A percentile compares a stretch with the other conserved stretches of the same genome.
phyloP scores from a whole-genome alignment of 2,113 vertebrate species.

The Damaliscus lunatus region DNA sequence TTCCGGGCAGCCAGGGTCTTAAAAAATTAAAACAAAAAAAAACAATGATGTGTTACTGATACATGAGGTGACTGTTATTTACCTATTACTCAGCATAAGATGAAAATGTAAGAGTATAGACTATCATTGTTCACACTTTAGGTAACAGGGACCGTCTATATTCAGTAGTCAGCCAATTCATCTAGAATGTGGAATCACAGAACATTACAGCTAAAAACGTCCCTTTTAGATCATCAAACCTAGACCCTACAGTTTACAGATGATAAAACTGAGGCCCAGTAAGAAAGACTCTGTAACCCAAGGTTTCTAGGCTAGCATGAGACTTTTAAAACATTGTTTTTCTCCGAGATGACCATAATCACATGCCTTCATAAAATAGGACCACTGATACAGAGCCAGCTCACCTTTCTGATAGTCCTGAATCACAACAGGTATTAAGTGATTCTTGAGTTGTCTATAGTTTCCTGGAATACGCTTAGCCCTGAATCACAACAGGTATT shows the following conservation, averaged over 20 bases:
- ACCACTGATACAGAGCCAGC: not conserved
- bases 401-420: not conserved
- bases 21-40: constrained; percentile 59
- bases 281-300: not conserved
- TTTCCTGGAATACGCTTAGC: not conserved
- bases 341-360: not conserved
- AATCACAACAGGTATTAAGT: not conserved
- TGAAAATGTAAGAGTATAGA: not conserved
- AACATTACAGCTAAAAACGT: not conserved
- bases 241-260: not conserved
- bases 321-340: not conserved
- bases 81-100: not conserved
- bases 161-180: constrained; percentile 1
- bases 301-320: not conserved
- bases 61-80: not conserved
- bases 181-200: not conserved
- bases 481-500: not conserved
- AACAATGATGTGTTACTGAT: not conserved
- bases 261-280: not conserved
- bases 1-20: constrained; percentile 97
- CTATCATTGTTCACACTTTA: not conserved
- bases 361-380: not conserved
- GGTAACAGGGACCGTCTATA: constrained; percentile 23
- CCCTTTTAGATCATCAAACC: not conserved
- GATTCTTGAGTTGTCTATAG: not conserved